Evolutionary conservation across 2,113 vertebrate genomes (phyloP).

Genomic region (Arizona elegans): DNA sequence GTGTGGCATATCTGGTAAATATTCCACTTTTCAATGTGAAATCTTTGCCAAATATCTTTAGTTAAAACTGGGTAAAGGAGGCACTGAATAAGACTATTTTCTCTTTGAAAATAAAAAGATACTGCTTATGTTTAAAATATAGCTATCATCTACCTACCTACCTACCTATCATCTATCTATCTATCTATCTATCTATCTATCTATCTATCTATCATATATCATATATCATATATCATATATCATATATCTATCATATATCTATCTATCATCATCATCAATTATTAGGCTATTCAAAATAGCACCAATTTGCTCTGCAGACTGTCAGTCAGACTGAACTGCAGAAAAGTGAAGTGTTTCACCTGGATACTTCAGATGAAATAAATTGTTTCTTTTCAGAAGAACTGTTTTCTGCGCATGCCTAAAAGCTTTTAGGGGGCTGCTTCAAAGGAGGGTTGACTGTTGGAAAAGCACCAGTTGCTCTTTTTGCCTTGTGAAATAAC

Average conservation of each 20-base stretch:
- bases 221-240: no score
- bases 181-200: no score
- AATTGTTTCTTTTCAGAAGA: neutral
- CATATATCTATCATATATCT: no score
- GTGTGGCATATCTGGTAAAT: neutral
- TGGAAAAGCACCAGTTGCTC: neutral
- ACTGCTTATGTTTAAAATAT: neutral
- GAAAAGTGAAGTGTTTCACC: neutral
- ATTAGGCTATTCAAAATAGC: neutral
- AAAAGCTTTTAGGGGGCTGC: neutral
- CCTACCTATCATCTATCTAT: neutral
- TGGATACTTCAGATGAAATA: neutral
- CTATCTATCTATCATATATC: no score
- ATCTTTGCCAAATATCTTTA: neutral
- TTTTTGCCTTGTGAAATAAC: neutral
- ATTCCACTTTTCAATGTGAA: neutral
- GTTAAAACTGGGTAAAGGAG: neutral
- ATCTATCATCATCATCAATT: neutral
- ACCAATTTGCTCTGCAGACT: neutral
- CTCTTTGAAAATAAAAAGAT: neutral
- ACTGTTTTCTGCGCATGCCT: neutral
- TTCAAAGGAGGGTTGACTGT: neutral
- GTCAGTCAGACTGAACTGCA: neutral
- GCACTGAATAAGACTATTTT: neutral
- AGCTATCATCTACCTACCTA: neutral